A percentile compares a stretch with the other conserved stretches of the same genome.
Evolutionary conservation across 1,140 invertebrate species (phyloP).

Genomic region (Asobara japonica): DNA sequence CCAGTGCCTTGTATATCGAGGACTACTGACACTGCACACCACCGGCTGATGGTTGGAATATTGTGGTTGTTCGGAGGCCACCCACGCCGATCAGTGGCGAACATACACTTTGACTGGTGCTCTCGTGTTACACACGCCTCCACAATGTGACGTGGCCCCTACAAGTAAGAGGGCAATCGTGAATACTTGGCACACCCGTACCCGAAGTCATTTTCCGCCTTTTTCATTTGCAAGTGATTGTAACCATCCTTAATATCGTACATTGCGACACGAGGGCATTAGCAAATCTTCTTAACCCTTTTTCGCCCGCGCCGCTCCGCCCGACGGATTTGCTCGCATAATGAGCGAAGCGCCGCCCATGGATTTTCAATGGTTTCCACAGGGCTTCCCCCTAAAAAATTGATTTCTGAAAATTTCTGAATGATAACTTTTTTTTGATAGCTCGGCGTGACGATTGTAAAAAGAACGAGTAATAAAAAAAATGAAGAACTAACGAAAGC

Average conservation of each 20-base stretch:
- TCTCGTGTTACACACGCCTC: constrained; percentile 24
- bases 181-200: neutral
- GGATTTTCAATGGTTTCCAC: too few relatives aligned
- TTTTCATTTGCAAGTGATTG: neutral
- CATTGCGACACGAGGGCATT: neutral
- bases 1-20: neutral
- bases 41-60: constrained; percentile 3
- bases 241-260: neutral
- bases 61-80: constrained; percentile 46
- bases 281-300: too few relatives aligned
- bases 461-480: too few relatives aligned
- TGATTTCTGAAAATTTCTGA: too few relatives aligned
- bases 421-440: too few relatives aligned
- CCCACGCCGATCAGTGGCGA: constrained; percentile 48
- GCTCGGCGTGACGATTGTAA: too few relatives aligned
- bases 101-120: constrained; percentile 11
- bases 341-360: too few relatives aligned
- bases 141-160: neutral
- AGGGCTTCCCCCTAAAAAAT: too few relatives aligned
- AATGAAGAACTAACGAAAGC: neutral
- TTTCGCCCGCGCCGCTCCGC: too few relatives aligned
- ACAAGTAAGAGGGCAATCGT: neutral
- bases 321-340: neutral
- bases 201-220: neutral
- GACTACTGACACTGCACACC: constrained; percentile 24